These are phyloP conservation scores for Gymnoscopelus microlampas DNA, from an alignment of 2,797 vertebrate species.

Conservation along the genomic window DNA sequence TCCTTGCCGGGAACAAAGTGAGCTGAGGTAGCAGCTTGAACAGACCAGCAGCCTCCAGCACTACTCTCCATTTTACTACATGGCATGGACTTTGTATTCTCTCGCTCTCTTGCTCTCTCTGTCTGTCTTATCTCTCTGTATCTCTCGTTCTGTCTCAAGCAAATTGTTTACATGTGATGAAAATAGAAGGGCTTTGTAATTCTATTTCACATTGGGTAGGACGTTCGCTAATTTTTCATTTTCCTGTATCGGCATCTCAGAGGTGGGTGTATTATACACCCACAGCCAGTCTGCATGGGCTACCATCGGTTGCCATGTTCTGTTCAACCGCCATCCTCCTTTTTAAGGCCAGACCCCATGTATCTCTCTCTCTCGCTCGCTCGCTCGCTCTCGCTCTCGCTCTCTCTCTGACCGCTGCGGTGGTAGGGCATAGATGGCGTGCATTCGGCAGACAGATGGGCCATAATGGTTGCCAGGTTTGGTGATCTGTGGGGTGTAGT, in stretches of 20 bases:
- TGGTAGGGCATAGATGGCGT: constrained; percentile 58
- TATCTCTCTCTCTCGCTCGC: constrained; percentile 5
- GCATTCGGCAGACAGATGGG: constrained; percentile 78
- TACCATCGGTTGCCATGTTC: constrained; percentile 27
- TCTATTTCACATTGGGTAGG: constrained; percentile 16
- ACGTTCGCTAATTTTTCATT: background rate
- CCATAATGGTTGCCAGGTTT: constrained; percentile 73
- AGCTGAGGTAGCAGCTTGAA: constrained; percentile 61
- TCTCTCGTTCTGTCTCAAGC: background rate
- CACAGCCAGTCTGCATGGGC: background rate
- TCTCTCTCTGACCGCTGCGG: constrained; percentile 36
- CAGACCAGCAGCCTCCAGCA: constrained; percentile 63
- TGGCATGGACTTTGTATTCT: constrained; percentile 41
- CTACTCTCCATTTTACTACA: constrained; percentile 63
- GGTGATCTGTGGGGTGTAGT: constrained; percentile 70
- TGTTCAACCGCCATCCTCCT: constrained; percentile 3
- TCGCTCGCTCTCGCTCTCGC: constrained; percentile 5
- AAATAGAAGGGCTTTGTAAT: constrained; percentile 31
- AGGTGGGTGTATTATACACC: constrained; percentile 1
- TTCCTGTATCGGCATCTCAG: constrained; percentile 18
- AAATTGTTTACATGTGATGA: constrained; percentile 13
- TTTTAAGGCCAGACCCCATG: constrained; percentile 21
- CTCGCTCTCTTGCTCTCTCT: constrained; percentile 29
- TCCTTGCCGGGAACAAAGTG: constrained; percentile 72
- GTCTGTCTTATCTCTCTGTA: constrained; percentile 12